These are phyloP conservation scores for Fissipunctia ypsillon DNA, from an alignment of 2,888 invertebrate species.

Conservation along the genomic window DNA sequence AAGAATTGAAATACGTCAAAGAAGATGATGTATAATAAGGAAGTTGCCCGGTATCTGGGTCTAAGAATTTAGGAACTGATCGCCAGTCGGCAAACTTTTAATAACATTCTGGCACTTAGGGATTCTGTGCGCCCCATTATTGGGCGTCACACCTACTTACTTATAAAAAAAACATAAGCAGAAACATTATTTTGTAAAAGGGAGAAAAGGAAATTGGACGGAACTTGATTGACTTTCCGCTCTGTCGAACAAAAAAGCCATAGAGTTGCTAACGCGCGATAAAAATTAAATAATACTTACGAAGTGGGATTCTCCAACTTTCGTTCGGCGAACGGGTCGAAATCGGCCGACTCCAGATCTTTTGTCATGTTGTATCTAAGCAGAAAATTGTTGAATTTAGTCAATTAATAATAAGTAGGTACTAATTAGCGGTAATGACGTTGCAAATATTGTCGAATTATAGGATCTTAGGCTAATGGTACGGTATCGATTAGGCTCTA, in stretches of 20 bases:
- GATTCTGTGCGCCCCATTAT: not conserved
- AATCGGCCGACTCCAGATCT: constrained; percentile 92
- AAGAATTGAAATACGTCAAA: constrained; percentile 3
- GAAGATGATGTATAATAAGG: not conserved
- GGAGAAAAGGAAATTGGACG: not conserved
- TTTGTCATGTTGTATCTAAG: constrained; percentile 92
- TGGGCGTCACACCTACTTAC: not conserved
- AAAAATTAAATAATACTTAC: constrained; percentile 90
- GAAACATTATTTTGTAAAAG: not conserved
- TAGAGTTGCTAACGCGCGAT: constrained; percentile 11
- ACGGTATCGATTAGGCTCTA: not conserved
- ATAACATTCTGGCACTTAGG: not conserved
- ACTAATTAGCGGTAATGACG: not conserved
- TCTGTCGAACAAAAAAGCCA: constrained; percentile 12
- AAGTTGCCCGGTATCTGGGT: not conserved
- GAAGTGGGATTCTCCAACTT: constrained; percentile 94
- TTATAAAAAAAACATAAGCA: too few species aligned
- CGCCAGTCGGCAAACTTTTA: not conserved
- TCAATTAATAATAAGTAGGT: not conserved
- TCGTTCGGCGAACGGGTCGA: constrained; percentile 94
- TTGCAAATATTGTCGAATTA: not conserved
- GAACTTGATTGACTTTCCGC: constrained; percentile 13
- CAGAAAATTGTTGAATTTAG: constrained; percentile 41
- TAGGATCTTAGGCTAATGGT: not conserved
- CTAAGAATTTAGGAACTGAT: not conserved